Base-by-base conservation (phyloP, 92 coral and sea anemone genomes). In the Umimayanthus kanabou region DNA sequence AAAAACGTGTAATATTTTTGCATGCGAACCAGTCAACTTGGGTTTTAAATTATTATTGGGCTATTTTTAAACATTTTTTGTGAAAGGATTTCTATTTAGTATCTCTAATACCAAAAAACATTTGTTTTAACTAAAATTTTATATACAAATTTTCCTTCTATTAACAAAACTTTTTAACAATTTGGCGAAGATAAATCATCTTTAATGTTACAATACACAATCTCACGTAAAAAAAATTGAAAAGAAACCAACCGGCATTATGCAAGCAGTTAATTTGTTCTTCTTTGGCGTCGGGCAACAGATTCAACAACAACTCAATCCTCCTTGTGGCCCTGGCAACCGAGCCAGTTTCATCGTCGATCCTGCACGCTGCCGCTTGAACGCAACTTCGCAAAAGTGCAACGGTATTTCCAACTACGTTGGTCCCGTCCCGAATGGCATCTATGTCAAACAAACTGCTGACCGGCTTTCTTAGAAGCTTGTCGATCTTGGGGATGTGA, bases 291-390 rank as follows among this genome's bases (percentile, higher is more conserved):
- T 93, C 93, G 18, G 98, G 96, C 50, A 94, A 91, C 45, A 92
- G 84, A 10, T 83, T 80, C 20, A 95, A 85, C 85, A 95, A 49
- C 84, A 93, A 39, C 65, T 89, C 94, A 77, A 95, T 92, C 64
- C 98, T 91, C 30, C 88, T 88, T 0, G 93, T 92, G 20, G 96
- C 93, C 47, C 98, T 91, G 69, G 72, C 81, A 33, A 86, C 84
- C 58, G 89, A 86, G 16, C 89, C 84, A 80, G 91, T 80, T 30
- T 91, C 93, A 85, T 95, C 98, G 28, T 82, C 91, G 14, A 95
- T 85, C 61, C 94, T 80, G 82, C 94, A 91, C 1, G 95, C 95
- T 29, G 98, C 98, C 16, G 91, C 87, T 55, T 93, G 98, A 9
- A 95, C 88, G 61, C 96, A 91, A 58, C 82, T 90, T 33, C 89